A percentile compares a stretch with the other conserved stretches of the same genome.
Evolutionary conservation across 1,140 invertebrate genomes (phyloP).

Genomic region (Platyura marginata): DNA sequence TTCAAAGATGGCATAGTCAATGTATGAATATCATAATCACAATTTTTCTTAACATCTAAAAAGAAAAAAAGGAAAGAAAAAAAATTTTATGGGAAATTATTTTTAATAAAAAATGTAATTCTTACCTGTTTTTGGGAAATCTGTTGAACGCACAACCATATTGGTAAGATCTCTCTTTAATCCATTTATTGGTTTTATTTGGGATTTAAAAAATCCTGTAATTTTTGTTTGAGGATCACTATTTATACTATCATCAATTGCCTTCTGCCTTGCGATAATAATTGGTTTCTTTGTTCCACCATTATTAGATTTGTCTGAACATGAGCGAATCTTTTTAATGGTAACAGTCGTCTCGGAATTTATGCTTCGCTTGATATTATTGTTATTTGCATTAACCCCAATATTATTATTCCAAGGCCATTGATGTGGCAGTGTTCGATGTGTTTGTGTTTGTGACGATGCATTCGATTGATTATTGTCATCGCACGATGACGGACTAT

Average conservation of each 20-base stretch:
- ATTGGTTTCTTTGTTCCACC: neutral
- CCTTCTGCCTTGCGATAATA: neutral
- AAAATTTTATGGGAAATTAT: too few relatives aligned
- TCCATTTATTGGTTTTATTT: conserved; percentile 46
- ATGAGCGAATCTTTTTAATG: neutral
- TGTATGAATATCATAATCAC: neutral
- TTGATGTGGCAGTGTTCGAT: conserved; percentile 3
- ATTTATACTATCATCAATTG: conserved; percentile 6
- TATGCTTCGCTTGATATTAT: neutral
- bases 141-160: conserved; percentile 7
- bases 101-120: too few relatives aligned
- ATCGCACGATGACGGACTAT: conserved; percentile 35
- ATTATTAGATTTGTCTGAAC: neutral
- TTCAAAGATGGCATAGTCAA: conserved; percentile 15
- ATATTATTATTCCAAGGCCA: conserved; percentile 17
- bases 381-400: conserved; percentile 8
- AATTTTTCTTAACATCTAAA: neutral
- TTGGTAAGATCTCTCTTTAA: conserved; percentile 21
- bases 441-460: conserved; percentile 1
- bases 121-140: neutral
- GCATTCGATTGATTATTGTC: conserved; percentile 23
- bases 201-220: conserved; percentile 63
- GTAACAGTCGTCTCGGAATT: neutral
- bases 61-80: too few relatives aligned
- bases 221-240: conserved; percentile 36